These are phyloP conservation scores for Heliconius cydno DNA, from an alignment of 2,888 invertebrate species.

Conservation along the genomic window DNA sequence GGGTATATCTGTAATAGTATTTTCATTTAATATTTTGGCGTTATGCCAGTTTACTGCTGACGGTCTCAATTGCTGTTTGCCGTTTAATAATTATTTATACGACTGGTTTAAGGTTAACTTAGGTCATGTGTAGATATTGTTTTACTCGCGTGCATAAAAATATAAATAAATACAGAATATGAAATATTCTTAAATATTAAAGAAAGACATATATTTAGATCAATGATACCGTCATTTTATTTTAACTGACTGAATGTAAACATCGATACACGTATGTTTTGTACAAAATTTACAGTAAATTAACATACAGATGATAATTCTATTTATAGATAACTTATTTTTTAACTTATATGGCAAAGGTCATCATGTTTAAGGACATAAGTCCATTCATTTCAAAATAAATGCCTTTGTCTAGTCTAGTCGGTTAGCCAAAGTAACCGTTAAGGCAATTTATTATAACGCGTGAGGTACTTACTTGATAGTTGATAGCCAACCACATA, in stretches of 20 bases:
- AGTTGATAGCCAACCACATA: neutral
- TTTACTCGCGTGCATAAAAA: neutral
- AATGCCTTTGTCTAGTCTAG: neutral
- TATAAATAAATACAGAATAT: neutral
- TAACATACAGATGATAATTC: conserved; percentile 12
- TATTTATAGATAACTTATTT: conserved; percentile 6
- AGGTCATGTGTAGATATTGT: conserved; percentile 14
- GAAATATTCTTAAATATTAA: too few species aligned
- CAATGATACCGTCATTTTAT: too few species aligned
- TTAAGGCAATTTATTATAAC: conserved; percentile 2
- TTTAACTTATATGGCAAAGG: conserved; percentile 2
- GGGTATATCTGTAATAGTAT: neutral
- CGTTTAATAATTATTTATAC: conserved; percentile 15
- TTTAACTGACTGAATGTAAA: neutral
- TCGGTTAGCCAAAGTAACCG: conserved; percentile 2
- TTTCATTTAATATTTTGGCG: conserved; percentile 4
- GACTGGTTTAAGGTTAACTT: conserved; percentile 23
- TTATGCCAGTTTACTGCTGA: conserved; percentile 6
- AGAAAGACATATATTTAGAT: too few species aligned
- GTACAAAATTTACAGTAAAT: neutral
- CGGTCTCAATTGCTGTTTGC: conserved; percentile 9
- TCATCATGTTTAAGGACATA: neutral
- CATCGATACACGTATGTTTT: neutral
- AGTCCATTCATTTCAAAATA: neutral
- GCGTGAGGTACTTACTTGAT: neutral